Conservation (phyloP, 2,888 invertebrate species). For the Gerris lacustris region DNA sequence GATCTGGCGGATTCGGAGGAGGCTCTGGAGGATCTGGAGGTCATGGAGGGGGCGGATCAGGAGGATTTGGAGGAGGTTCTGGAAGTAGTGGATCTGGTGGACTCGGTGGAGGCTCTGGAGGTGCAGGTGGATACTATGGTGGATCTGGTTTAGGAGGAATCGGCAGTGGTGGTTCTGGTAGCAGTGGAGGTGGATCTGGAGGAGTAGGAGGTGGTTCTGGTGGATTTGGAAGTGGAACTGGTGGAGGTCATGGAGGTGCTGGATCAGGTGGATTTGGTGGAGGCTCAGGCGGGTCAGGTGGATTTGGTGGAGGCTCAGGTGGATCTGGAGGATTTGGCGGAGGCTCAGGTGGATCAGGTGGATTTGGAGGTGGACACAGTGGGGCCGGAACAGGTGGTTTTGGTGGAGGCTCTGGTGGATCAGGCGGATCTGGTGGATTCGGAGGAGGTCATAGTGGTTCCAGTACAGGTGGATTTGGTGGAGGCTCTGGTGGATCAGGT, state of each 20-base stretch:
- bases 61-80: neutral
- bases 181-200: neutral
- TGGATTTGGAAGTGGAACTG: neutral
- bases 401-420: neutral
- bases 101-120: neutral
- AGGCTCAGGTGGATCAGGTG: neutral
- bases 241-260: neutral
- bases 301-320: neutral
- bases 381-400: neutral
- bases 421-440: neutral
- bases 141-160: neutral
- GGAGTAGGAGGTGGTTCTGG: neutral
- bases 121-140: neutral
- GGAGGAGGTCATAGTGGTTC: neutral
- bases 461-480: neutral
- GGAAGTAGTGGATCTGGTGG: neutral
- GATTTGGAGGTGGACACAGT: neutral
- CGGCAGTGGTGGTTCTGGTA: neutral
- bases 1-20: neutral
- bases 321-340: neutral
- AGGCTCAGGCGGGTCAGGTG: neutral
- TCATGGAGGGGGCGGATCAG: neutral
- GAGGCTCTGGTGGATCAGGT: neutral
- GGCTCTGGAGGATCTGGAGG: slow-evolving; percentile 4
- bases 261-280: neutral